phyloP scores from a whole-genome alignment of 2,888 invertebrate genomes.

The Macaria liturata region DNA sequence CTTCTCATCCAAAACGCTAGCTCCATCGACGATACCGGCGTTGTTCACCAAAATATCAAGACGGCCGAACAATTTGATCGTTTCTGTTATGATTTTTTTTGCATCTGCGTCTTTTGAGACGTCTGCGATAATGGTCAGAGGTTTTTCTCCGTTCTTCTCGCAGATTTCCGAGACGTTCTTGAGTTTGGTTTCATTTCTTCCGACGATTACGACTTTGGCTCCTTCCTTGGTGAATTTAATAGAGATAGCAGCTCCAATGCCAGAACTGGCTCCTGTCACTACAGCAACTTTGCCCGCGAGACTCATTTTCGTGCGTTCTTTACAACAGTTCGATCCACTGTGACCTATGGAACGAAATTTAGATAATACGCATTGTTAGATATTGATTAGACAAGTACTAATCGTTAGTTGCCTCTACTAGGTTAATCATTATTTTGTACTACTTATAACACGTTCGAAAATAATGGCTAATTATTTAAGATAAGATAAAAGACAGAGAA shows the following conservation, averaged over 20 bases:
- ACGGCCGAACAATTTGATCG: conserved; percentile 40
- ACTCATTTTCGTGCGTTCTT: conserved; percentile 31
- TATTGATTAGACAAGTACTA: no score
- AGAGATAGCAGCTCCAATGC: conserved; percentile 41
- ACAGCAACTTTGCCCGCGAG: conserved; percentile 42
- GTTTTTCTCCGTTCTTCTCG: conserved; percentile 35
- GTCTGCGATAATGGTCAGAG: conserved; percentile 42
- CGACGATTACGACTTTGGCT: conserved; percentile 41
- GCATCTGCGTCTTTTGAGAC: conserved; percentile 38
- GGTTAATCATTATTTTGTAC: no score
- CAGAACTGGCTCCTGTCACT: conserved; percentile 44
- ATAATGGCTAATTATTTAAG: no score
- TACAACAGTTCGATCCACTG: neutral
- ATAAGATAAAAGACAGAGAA: no score
- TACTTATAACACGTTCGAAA: no score
- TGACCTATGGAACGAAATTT: no score
- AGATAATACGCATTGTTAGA: no score
- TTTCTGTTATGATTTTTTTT: conserved; percentile 37
- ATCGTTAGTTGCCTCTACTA: no score
- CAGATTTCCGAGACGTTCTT: conserved; percentile 36
- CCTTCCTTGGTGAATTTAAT: conserved; percentile 34
- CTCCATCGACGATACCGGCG: conserved; percentile 35
- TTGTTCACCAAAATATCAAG: conserved; percentile 50
- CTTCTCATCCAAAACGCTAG: conserved; percentile 37
- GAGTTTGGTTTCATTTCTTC: conserved; percentile 42